Evolutionary conservation across 2,797 vertebrate species (phyloP).

Genomic region (Acanthornis magna): DNA sequence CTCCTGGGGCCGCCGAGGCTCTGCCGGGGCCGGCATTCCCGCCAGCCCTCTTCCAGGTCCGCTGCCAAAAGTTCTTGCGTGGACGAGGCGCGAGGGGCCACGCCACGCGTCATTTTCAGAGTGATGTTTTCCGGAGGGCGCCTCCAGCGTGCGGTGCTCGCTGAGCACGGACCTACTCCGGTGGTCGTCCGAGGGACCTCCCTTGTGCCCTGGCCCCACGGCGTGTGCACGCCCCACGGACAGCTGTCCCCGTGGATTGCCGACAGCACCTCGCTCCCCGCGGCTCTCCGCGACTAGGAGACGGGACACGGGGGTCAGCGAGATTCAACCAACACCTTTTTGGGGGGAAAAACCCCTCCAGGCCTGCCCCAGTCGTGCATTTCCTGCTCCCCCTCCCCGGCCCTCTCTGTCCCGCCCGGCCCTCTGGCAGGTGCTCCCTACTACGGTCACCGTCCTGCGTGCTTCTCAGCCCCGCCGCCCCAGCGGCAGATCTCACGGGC

Average conservation of each 20-base stretch:
- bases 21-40: not conserved
- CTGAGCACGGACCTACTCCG: not conserved
- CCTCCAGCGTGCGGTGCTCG: not conserved
- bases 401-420: not conserved
- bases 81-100: not conserved
- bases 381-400: not conserved
- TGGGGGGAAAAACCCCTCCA: accelerated
- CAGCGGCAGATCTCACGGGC: not conserved
- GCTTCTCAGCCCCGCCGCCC: not conserved
- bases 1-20: not conserved
- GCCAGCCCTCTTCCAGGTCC: not conserved
- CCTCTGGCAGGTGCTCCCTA: not conserved
- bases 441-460: not conserved
- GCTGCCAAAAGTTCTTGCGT: not conserved
- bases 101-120: not conserved
- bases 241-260: not conserved
- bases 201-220: not conserved
- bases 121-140: not conserved
- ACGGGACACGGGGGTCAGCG: not conserved
- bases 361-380: not conserved
- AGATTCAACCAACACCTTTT: not conserved
- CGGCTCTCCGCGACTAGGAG: not conserved
- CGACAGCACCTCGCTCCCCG: not conserved
- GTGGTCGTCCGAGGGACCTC: not conserved
- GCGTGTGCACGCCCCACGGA: not conserved